A percentile compares a stretch with the other conserved stretches of the same genome.
Conservation (phyloP, 2,888 invertebrate genomes). For the Dione vanillae region DNA sequence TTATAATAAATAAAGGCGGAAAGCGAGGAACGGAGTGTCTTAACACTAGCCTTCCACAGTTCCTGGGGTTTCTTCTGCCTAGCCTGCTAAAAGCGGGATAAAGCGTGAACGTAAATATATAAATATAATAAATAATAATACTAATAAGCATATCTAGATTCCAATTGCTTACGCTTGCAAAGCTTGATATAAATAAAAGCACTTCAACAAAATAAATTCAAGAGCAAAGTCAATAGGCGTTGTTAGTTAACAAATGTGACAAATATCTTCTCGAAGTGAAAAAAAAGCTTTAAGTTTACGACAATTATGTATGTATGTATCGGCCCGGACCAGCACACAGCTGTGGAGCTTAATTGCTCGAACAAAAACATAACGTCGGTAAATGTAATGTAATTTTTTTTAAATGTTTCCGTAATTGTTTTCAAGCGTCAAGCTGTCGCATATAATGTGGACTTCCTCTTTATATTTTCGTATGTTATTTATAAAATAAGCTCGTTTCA, state of each 20-base stretch:
- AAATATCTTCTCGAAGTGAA: slow-evolving; percentile 22
- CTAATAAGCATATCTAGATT: too few species aligned
- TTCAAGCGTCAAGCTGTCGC: slow-evolving; percentile 37
- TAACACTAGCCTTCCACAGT: too few species aligned
- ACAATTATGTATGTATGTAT: slow-evolving; percentile 22
- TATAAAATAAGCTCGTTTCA: not conserved
- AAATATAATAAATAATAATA: too few species aligned
- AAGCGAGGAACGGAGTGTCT: too few species aligned
- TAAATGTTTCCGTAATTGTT: slow-evolving; percentile 37
- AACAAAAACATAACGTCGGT: slow-evolving; percentile 30
- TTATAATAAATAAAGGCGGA: too few species aligned
- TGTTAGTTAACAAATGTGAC: slow-evolving; percentile 21
- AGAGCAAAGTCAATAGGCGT: not conserved
- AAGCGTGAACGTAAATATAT: too few species aligned
- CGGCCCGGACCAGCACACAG: slow-evolving; percentile 21
- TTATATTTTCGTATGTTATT: not conserved
- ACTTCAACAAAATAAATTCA: not conserved
- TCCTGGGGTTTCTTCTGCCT: too few species aligned
- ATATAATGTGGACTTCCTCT: slow-evolving; percentile 34
- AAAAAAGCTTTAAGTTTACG: slow-evolving; percentile 19
- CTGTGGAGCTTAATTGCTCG: slow-evolving; percentile 30
- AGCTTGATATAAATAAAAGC: not conserved
- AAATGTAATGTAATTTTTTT: slow-evolving; percentile 28
- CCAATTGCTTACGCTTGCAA: not conserved
- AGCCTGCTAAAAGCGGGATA: too few species aligned